These are phyloP conservation scores for Aporophyla lueneburgensis DNA, from an alignment of 2,888 invertebrate species.

Conservation along the genomic window DNA sequence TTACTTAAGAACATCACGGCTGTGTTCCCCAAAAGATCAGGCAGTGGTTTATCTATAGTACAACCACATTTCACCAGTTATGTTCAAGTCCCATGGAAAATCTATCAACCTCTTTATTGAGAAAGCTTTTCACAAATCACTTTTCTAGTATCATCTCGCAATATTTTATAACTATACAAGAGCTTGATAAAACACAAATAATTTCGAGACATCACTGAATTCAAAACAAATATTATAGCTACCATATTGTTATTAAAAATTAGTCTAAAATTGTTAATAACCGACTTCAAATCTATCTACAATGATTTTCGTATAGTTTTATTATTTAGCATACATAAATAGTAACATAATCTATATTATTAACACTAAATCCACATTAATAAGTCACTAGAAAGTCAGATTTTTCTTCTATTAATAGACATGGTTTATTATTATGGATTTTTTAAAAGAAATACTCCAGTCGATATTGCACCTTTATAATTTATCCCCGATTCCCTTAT, in stretches of 20 bases:
- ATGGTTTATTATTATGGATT: constrained; percentile 31
- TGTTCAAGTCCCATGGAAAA: background rate
- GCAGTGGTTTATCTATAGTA: background rate
- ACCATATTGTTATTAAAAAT: constrained; percentile 46
- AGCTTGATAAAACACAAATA: background rate
- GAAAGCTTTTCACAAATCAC: background rate
- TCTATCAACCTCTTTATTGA: background rate
- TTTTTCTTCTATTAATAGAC: background rate
- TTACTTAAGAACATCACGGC: background rate
- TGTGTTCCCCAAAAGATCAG: background rate
- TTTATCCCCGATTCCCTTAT: constrained; percentile 51
- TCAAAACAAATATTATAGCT: constrained; percentile 48
- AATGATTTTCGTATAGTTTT: constrained; percentile 46
- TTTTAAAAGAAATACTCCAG: constrained; percentile 50
- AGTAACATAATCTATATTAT: constrained; percentile 40
- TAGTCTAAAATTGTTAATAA: constrained; percentile 26
- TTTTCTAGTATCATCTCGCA: constrained; percentile 38
- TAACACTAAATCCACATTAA: constrained; percentile 42
- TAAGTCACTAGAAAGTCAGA: constrained; percentile 20
- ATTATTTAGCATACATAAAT: constrained; percentile 44
- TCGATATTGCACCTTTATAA: constrained; percentile 62
- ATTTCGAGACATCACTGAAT: constrained; percentile 39
- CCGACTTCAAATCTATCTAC: constrained; percentile 49
- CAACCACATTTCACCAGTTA: background rate
- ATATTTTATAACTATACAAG: background rate